Base-by-base conservation (phyloP, 2,888 invertebrate species). In the Lysandra bellargus region DNA sequence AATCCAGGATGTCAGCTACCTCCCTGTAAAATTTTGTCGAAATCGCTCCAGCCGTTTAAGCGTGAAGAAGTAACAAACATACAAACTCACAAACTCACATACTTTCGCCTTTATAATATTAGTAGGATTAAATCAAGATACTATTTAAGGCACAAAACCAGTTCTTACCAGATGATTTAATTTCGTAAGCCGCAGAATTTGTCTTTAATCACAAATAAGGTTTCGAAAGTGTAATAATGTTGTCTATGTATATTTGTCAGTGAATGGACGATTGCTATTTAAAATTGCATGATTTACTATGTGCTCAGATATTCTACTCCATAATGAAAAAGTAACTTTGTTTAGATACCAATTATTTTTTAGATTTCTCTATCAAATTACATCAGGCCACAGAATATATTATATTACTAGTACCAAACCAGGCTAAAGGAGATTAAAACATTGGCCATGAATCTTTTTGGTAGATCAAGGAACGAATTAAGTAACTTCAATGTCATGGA, bases 231-330 rank as follows among this genome's bases (percentile, higher is more conserved):
- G 33, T 64, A 40, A 61, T 7, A 23, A 33, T 69, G 0, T 64
- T 23, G 30, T 64, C 64, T 30, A 64, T 64, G n/a, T 61, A 64
- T 30, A 33, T 12, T 30, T 61, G 30, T 64, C 30, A 37, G 69
- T 69, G 33, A 23, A 23, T 75, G n/a, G 30, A 49, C 4, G 75
- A 53, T 75, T 75, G 14, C 75, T 75, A 75, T 75, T 23, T 23
- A 23, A 53, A 53, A 75, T 53, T 75, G 53, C 49, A 12, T 53
- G 75, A 75, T 75, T 53, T 75, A 75, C 30, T 53, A 75, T 30
- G 14, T 75, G 12, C 12, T 6, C 74, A 9, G 0, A n/a, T 44
- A 44, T 74, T 74, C 7, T 44, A 44, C 74, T 74, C 40, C 40
- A 44, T 44, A 74, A n/a, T 44, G 40, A 40, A 74, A 44, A 44